Base-by-base conservation (phyloP, 1,140 invertebrate genomes). In the Calephelis virginiensis region DNA sequence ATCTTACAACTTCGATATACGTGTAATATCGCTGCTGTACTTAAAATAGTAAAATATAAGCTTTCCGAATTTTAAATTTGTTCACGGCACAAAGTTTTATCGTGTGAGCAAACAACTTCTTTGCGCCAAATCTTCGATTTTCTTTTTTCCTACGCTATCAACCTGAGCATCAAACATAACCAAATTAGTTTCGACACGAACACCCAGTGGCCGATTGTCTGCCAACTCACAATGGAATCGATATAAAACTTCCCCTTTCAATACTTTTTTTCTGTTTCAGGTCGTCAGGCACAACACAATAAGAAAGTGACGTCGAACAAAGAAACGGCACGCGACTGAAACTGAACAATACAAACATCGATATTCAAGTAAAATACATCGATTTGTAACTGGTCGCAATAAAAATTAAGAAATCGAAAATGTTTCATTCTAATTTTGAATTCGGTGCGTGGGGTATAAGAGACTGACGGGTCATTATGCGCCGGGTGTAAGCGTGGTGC, bases 161-260 rank as follows among this genome's bases (percentile, higher is more conserved):
- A 74, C 64, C 73, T 79, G 81, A 85, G 77, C 83, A 80, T 84
- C 78, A 73, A 86, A 85, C 74, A 71, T 79, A 85, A 78, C 77
- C 79, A 90, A 90, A 88, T 89, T 90, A 86, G 84, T 89, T 86
- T 85, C 79, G 81, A 88, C 88, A 90, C 86, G 88, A 87, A 89
- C 76, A 83, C 78, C 72, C 71, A 82, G 71, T 82, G 74, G 76
- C 82, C 82, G 86, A 85, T 89, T 87, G 85, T 89, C 86, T 87
- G 79, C 74, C 68, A 70, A 63, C 67, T 74, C 66, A 85, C 81
- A 85, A 85, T 81, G 72, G 80, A 85, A 86, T 89, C 85, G 84
- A 86, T 87, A 75, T 78, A 71, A 78, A 80, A 82, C 74, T 81
- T 83, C 77, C 78, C 79, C 79, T 82, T 85, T 83, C 83, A 85